Percentiles rank a stretch among this genome's conserved stretches.
Evolutionary conservation across 1,140 invertebrate species (phyloP).

Genomic region (Penaeus indicus): DNA sequence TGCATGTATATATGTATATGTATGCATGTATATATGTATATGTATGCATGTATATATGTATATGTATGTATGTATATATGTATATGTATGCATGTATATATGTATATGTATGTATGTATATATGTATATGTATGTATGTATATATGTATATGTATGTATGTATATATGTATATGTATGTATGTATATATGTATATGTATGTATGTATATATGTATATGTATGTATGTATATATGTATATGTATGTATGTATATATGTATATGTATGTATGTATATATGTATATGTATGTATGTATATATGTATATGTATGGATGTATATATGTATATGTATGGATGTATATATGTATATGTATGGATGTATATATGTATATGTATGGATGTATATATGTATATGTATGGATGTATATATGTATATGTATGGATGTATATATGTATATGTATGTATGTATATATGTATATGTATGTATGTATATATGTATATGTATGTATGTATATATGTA

Average conservation of each 20-base stretch:
- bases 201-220: no score
- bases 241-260: slow-evolving; percentile 6
- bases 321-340: no score
- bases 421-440: neutral
- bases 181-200: no score
- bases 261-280: slow-evolving; percentile 14
- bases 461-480: neutral
- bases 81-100: no score
- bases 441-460: neutral
- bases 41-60: slow-evolving; percentile 14
- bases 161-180: no score
- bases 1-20: no score
- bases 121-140: no score
- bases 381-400: neutral
- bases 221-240: neutral
- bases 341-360: neutral
- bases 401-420: neutral
- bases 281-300: slow-evolving; percentile 3
- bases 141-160: no score
- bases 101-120: no score
- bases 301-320: no score
- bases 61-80: neutral
- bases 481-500: neutral
- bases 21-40: neutral
- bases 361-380: no score